Percentiles rank a stretch among this genome's conserved stretches.
These are phyloP conservation scores for Butorides virescens DNA, from an alignment of 2,113 vertebrate genomes.

Conservation along the genomic window DNA sequence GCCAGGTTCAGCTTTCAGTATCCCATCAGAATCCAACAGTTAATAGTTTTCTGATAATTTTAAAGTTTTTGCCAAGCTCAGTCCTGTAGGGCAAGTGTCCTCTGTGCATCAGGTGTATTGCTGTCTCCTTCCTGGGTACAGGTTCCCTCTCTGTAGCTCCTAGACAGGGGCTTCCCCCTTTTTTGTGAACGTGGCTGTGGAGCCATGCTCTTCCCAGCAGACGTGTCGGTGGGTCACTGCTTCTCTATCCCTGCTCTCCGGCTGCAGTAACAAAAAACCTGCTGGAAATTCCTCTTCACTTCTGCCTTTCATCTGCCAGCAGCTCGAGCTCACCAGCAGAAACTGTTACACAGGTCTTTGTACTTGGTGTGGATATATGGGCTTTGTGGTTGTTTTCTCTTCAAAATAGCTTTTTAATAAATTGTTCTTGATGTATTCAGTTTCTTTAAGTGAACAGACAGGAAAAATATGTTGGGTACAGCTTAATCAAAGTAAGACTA, in stretches of 20 bases:
- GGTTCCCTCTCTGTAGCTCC: accelerated
- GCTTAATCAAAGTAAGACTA: background rate
- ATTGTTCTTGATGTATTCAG: background rate
- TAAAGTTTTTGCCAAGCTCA: background rate
- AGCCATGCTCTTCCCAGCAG: background rate
- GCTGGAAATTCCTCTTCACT: background rate
- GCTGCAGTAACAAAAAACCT: background rate
- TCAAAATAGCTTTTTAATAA: background rate
- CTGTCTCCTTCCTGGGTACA: background rate
- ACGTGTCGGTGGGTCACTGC: accelerated
- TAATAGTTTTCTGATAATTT: background rate
- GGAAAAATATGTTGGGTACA: background rate
- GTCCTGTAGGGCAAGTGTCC: background rate
- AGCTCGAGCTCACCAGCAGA: background rate
- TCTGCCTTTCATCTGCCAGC: background rate
- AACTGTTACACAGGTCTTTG: background rate
- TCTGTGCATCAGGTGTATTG: background rate
- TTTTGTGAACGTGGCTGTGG: accelerated
- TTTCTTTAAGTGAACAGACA: background rate
- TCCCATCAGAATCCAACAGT: background rate
- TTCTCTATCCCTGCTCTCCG: background rate
- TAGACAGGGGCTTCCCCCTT: background rate
- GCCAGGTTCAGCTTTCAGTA: background rate
- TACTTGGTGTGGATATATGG: background rate
- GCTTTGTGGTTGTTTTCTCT: background rate